Percentiles rank a stretch among this genome's conserved stretches.
Conservation (phyloP, 1,140 invertebrate genomes). For the Diuraphis noxia region DNA sequence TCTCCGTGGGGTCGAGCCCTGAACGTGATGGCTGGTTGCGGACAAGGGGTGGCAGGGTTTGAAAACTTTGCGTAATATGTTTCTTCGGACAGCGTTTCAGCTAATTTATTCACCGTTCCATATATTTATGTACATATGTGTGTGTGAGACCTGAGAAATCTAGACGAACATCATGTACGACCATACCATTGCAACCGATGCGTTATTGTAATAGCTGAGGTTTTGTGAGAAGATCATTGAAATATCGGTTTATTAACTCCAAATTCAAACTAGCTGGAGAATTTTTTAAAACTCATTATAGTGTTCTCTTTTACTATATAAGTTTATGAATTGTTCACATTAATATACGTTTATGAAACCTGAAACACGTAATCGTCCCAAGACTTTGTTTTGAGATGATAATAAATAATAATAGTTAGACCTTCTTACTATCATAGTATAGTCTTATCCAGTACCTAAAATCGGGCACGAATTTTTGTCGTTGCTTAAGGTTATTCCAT, state of each 20-base stretch:
- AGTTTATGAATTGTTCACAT: not conserved
- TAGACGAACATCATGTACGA: not conserved
- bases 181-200: not conserved
- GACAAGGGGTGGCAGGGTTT: not conserved
- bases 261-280: not conserved
- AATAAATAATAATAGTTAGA: too few relatives aligned
- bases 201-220: not conserved
- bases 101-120: conserved; percentile 20
- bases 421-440: too few relatives aligned
- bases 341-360: not conserved
- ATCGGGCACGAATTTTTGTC: too few relatives aligned
- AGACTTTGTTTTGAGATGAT: not conserved
- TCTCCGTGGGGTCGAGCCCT: not conserved
- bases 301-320: not conserved
- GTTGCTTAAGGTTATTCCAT: too few relatives aligned
- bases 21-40: too few relatives aligned
- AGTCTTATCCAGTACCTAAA: too few relatives aligned
- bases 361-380: not conserved
- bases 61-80: conserved; percentile 24
- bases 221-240: not conserved
- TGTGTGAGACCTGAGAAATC: not conserved
- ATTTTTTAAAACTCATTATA: not conserved
- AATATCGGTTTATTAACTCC: not conserved
- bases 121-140: not conserved
- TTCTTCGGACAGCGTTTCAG: conserved; percentile 22